These are phyloP conservation scores for Sinotaia quadrata DNA, from an alignment of 2,888 invertebrate genomes.

Conservation along the genomic window DNA sequence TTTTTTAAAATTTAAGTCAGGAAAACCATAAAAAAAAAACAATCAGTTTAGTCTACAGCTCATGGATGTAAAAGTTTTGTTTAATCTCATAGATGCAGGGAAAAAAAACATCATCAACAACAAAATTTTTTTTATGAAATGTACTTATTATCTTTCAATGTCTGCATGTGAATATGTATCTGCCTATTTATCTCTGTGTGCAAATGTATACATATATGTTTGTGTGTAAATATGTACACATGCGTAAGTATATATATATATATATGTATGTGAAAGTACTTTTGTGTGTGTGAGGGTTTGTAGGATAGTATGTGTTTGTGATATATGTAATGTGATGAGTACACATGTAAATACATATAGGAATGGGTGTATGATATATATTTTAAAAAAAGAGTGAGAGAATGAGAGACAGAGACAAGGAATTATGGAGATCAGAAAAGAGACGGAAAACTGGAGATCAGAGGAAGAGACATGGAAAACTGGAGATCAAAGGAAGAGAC, in stretches of 20 bases:
- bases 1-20: too few species aligned
- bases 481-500: not conserved
- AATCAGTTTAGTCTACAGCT: too few species aligned
- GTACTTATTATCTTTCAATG: not conserved
- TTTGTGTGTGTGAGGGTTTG: slow-evolving; percentile 6
- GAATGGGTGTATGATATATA: too few species aligned
- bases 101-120: too few species aligned
- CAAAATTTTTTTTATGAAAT: not conserved
- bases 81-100: too few species aligned
- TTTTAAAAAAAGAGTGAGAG: too few species aligned
- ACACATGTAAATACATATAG: not conserved
- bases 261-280: not conserved
- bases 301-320: not conserved
- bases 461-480: not conserved
- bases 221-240: not conserved
- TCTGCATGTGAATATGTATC: not conserved
- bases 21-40: too few species aligned
- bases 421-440: not conserved
- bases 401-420: not conserved
- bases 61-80: too few species aligned
- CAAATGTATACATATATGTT: not conserved
- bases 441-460: not conserved
- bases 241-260: not conserved
- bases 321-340: not conserved
- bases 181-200: not conserved